A percentile compares a stretch with the other conserved stretches of the same genome.
Conservation (phyloP, 23 tunicate species). For the Trididemnum miniatum region DNA sequence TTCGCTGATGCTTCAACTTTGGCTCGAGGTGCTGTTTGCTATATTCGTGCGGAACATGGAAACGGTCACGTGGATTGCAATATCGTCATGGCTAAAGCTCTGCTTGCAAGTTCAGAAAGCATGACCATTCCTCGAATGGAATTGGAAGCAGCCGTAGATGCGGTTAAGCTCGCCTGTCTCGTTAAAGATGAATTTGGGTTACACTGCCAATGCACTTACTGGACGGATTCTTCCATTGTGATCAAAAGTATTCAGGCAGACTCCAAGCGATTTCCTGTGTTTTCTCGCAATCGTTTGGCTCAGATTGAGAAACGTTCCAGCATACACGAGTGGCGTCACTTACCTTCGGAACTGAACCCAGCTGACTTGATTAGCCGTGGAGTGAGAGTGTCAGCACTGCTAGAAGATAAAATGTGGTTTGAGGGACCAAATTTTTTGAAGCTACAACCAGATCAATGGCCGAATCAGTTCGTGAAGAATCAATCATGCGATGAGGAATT, state of each 20-base stretch:
- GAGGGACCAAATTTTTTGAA: constrained; percentile 18
- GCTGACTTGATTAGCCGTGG: constrained; percentile 17
- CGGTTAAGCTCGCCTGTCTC: not conserved
- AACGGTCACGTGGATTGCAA: not conserved
- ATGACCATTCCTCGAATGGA: not conserved
- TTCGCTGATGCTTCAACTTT: constrained; percentile 23
- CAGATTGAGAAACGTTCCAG: not conserved
- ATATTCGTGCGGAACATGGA: not conserved
- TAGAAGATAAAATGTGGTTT: not conserved
- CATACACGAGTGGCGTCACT: constrained; percentile 25
- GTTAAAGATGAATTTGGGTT: constrained; percentile 5
- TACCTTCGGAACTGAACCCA: constrained; percentile 3
- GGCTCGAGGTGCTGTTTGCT: constrained; percentile 34
- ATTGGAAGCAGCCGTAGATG: too few species aligned
- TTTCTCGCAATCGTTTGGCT: constrained; percentile 3
- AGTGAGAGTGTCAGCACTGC: not conserved
- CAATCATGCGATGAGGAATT: not conserved
- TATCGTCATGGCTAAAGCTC: constrained; percentile 34
- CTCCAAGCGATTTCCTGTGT: constrained; percentile 12
- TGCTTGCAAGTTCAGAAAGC: constrained; percentile 4
- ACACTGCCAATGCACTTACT: not conserved
- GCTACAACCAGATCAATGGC: not conserved
- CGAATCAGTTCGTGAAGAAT: not conserved
- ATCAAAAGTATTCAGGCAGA: not conserved
- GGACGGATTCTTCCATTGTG: constrained; percentile 34